Evolutionary conservation across 2,113 vertebrate genomes (phyloP).

Genomic region (Australoheros scitulus): DNA sequence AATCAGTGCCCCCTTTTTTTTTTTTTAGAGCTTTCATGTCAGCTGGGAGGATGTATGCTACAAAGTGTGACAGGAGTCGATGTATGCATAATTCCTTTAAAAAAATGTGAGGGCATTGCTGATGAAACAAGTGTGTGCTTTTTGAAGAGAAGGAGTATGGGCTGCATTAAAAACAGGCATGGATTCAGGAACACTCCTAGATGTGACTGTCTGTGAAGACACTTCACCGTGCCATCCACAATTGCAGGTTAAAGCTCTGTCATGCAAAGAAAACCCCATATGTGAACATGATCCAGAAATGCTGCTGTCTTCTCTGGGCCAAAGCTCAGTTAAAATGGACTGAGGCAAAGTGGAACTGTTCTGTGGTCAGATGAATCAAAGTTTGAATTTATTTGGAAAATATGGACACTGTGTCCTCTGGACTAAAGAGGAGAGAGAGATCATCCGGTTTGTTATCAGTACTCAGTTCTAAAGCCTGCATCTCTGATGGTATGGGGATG

Average conservation of each 20-base stretch:
- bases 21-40: conserved; percentile 45
- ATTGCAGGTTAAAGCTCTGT: background rate
- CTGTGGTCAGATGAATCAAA: no score
- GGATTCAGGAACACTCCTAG: background rate
- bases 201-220: no score
- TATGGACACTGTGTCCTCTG: background rate
- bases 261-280: background rate
- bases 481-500: no score
- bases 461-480: no score
- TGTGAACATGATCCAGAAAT: background rate
- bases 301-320: background rate
- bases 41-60: conserved; percentile 1
- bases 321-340: background rate
- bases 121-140: background rate
- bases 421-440: background rate
- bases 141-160: background rate
- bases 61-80: background rate
- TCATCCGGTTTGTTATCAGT: background rate
- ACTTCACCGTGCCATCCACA: background rate
- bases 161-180: background rate
- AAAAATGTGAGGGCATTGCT: background rate
- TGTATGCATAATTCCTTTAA: background rate
- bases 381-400: background rate
- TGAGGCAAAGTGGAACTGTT: background rate
- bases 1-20: conserved; percentile 64